These are phyloP conservation scores for Drosophila pseudotakahashii DNA, from an alignment of 2,888 invertebrate species.

Conservation along the genomic window DNA sequence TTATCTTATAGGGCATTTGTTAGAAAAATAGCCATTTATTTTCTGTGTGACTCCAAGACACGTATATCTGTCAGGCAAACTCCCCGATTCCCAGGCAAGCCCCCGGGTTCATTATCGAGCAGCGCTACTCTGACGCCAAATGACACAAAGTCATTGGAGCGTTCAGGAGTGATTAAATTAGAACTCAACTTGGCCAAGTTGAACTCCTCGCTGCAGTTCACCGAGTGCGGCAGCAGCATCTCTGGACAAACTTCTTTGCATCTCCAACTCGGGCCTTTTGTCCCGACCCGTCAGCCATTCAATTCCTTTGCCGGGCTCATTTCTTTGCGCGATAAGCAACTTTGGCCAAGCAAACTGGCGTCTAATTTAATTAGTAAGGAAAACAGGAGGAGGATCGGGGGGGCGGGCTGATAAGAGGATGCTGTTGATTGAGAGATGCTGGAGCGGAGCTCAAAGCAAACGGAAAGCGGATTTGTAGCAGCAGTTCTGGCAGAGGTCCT, in stretches of 20 bases:
- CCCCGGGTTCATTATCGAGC: constrained; percentile 32
- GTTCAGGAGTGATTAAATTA: constrained; percentile 58
- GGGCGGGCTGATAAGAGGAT: constrained; percentile 39
- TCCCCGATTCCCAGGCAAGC: not conserved
- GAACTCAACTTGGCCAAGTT: constrained; percentile 46
- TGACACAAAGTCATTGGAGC: constrained; percentile 60
- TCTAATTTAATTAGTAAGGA: constrained; percentile 63
- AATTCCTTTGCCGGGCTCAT: constrained; percentile 12
- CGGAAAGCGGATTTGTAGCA: constrained; percentile 47
- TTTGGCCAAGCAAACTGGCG: constrained; percentile 59
- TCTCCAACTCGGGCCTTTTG: constrained; percentile 27
- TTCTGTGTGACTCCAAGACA: not conserved
- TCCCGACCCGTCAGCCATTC: constrained; percentile 21
- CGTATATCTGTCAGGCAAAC: constrained; percentile 16
- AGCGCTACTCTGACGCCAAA: constrained; percentile 38
- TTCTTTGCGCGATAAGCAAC: constrained; percentile 46
- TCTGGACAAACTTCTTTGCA: constrained; percentile 43
- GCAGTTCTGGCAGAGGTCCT: constrained; percentile 31
- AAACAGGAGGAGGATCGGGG: constrained; percentile 10
- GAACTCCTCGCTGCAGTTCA: constrained; percentile 9
- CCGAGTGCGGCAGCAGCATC: not conserved
- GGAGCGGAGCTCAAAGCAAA: constrained; percentile 44
- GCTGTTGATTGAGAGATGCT: constrained; percentile 50
- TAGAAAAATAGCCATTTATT: not conserved
- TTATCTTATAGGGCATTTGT: no score